phyloP scores from a whole-genome alignment of 2,797 vertebrate genomes.

The Nasua narica region DNA sequence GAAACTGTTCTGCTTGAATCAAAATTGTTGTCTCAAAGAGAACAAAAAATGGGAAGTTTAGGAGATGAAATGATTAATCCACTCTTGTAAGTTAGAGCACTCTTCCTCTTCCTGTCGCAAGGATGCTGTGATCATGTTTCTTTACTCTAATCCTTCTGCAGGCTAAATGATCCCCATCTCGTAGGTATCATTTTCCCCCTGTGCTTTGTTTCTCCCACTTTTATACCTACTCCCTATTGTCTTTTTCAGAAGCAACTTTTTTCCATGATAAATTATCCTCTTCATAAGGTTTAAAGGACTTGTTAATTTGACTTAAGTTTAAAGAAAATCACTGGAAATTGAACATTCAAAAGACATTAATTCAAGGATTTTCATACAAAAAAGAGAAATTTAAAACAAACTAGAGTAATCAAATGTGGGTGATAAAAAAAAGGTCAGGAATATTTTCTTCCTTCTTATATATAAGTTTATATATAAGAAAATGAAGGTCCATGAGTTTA shows the following conservation, averaged over 20 bases:
- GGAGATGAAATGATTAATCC: neutral
- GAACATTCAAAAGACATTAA: neutral
- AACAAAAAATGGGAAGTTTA: neutral
- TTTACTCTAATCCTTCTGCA: neutral
- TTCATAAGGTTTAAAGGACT: neutral
- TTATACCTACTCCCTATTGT: neutral
- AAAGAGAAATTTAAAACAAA: neutral
- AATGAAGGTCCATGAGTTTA: neutral
- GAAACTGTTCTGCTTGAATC: neutral
- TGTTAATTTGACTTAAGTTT: neutral
- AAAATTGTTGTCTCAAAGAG: slow-evolving; percentile 13
- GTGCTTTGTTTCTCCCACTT: neutral
- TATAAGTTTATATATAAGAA: neutral
- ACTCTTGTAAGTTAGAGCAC: neutral
- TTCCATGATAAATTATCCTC: neutral
- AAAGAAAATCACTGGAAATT: neutral
- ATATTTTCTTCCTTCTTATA: neutral
- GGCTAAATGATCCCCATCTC: neutral
- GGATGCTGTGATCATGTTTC: neutral
- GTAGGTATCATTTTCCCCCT: neutral
- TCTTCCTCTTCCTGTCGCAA: neutral
- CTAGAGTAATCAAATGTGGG: neutral
- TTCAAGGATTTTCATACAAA: neutral
- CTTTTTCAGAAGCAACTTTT: neutral
- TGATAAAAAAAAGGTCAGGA: neutral